phyloP scores from a whole-genome alignment of 2,797 vertebrate genomes.

The Gallirallus australis region DNA sequence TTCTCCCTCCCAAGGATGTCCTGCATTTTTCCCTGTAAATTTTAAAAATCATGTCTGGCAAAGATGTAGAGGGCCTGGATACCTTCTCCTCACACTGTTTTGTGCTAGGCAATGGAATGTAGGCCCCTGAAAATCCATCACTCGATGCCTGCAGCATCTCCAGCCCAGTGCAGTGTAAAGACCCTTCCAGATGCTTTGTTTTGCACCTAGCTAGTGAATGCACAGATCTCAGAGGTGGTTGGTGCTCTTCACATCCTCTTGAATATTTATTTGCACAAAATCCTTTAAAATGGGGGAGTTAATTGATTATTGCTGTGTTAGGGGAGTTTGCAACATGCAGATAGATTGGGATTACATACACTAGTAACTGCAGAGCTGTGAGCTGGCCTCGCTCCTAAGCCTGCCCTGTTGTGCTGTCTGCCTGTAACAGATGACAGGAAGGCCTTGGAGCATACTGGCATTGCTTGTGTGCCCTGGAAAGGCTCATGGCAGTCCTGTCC shows the following conservation, averaged over 20 bases:
- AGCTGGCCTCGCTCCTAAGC: neutral
- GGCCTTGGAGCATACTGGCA: neutral
- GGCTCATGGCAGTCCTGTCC: neutral
- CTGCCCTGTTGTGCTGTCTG: neutral
- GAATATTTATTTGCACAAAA: neutral
- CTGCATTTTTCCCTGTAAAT: neutral
- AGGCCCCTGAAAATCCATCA: neutral
- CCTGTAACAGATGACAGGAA: neutral
- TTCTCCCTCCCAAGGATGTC: neutral
- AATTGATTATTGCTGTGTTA: neutral
- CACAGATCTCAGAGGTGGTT: neutral
- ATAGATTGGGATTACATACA: neutral
- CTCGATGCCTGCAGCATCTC: neutral
- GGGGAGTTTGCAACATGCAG: neutral
- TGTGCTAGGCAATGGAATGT: neutral
- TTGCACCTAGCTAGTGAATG: neutral
- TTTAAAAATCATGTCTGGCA: neutral
- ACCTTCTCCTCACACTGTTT: neutral
- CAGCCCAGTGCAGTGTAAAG: neutral
- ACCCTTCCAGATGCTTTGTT: neutral
- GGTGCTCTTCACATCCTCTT: neutral
- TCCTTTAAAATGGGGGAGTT: neutral
- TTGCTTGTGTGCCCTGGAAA: neutral
- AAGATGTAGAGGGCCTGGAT: neutral
- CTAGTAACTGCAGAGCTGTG: neutral